Conservation (phyloP, 1,140 invertebrate species). For the Scaptomyza pallida region DNA sequence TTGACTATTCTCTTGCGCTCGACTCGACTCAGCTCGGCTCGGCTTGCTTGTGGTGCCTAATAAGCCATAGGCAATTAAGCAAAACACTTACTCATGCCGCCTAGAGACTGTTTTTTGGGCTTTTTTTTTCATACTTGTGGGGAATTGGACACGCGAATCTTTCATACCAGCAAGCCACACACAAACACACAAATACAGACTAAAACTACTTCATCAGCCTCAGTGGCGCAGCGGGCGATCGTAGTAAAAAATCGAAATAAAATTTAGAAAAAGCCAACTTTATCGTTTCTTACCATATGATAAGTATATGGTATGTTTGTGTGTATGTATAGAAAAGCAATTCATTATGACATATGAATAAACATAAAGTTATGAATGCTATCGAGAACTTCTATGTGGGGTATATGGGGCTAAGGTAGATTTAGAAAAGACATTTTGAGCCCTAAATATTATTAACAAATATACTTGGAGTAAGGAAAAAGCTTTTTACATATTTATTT, state of each 20-base stretch:
- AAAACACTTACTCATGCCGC: slow-evolving; percentile 81
- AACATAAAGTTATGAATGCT: slow-evolving; percentile 33
- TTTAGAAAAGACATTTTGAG: too few relatives aligned
- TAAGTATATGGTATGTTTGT: background rate
- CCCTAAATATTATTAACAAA: too few relatives aligned
- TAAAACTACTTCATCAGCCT: slow-evolving; percentile 78
- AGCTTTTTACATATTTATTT: too few relatives aligned
- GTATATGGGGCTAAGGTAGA: too few relatives aligned
- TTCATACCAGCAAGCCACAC: slow-evolving; percentile 34
- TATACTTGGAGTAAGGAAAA: too few relatives aligned
- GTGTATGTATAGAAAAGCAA: slow-evolving; percentile 61
- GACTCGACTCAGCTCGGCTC: too few relatives aligned
- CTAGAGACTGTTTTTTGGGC: slow-evolving; percentile 10
- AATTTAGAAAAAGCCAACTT: slow-evolving; percentile 13
- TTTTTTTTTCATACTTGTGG: too few relatives aligned
- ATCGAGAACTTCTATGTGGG: background rate
- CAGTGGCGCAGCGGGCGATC: slow-evolving; percentile 61
- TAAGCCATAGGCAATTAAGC: slow-evolving; percentile 83
- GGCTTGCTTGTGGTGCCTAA: slow-evolving; percentile 57
- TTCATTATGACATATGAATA: slow-evolving; percentile 70
- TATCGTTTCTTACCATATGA: slow-evolving; percentile 4
- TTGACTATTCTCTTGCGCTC: slow-evolving; percentile 68
- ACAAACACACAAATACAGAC: too few relatives aligned
- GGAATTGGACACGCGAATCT: slow-evolving; percentile 60
- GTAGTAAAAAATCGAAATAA: slow-evolving; percentile 8